Evolutionary conservation across 2,113 vertebrate genomes (phyloP), one percentile per base, ranked within the genome.

Genomic region (Sialia sialis): DNA sequence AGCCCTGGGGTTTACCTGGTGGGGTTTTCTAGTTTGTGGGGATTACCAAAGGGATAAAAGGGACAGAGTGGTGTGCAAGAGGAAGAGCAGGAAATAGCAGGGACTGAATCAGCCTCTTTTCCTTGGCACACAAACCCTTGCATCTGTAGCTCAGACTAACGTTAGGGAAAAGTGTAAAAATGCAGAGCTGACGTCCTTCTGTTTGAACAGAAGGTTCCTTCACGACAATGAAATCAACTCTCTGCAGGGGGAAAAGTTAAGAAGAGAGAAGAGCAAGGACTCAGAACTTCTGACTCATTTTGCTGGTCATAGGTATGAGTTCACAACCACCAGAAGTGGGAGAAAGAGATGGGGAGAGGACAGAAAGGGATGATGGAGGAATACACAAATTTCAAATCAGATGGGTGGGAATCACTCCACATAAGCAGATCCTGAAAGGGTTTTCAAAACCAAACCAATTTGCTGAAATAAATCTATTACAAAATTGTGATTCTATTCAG

Each of bases 151-250:
- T 92, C 59, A 68, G 63, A 84, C 64, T 88, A 90, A 81, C 1
- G 3, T 59, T 43, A 73, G 54, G 70, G 46, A 69, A 41, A 88
- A 69, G 72, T 77, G 59, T 90, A 87, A 91, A 79, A 91, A 87
- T 59, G 70, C 69, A 91, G 87, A 85, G 51, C 72, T 69, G 74
- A 91, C 3, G 0, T 38, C 75, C 79, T 94, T 91, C 87, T 90
- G 84, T 69, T 93, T 58, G 32, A 94, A 82, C 87, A 94, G 84
- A 91, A 91, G 54, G 58, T 62, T 93, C 90, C 87, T 41, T 34
- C 63, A 70, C 49, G 77, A 89, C 89, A 95, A 89, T 82, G 82
- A 87, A 93, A 79, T 20, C 78, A 81, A 62, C 38, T 93, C 95
- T 74, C 88, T 75, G 19, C 39, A 62, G 49, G 6, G 15, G 49